phyloP scores from a whole-genome alignment of 2,113 vertebrate species.

The Aphelocoma coerulescens region DNA sequence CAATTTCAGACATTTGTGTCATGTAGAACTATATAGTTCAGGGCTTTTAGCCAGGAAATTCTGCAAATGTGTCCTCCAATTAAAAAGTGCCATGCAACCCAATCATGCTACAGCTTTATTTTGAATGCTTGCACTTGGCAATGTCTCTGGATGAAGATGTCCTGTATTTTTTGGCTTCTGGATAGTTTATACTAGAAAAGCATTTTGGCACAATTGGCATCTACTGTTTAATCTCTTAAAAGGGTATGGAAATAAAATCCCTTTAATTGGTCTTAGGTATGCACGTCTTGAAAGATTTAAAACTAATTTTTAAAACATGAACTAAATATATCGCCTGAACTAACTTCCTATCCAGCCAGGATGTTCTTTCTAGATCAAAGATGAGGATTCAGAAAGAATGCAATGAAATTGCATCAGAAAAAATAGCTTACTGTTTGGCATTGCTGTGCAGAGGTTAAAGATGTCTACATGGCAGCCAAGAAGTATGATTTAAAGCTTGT shows the following conservation, averaged over 20 bases:
- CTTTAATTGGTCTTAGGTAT: background rate
- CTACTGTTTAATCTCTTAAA: constrained; percentile 17
- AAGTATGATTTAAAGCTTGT: background rate
- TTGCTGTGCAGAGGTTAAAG: background rate
- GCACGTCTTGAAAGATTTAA: background rate
- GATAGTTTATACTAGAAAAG: constrained; percentile 14
- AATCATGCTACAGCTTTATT: background rate
- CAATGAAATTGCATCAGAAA: background rate
- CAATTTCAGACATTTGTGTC: background rate
- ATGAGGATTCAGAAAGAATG: background rate
- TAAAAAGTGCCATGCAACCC: constrained; percentile 13
- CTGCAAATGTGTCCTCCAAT: constrained; percentile 16
- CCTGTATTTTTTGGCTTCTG: constrained; percentile 37
- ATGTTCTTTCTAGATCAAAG: constrained; percentile 8
- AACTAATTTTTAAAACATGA: background rate
- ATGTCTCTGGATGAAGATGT: background rate
- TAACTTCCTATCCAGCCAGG: background rate
- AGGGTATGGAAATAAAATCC: background rate
- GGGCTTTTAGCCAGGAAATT: constrained; percentile 28
- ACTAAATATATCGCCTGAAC: background rate
- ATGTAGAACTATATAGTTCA: background rate
- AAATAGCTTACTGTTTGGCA: background rate
- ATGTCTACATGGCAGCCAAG: background rate
- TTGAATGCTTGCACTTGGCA: constrained; percentile 15
- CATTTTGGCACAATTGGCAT: constrained; percentile 12